These are phyloP conservation scores for Prosapia bicincta DNA, from an alignment of 2,888 invertebrate species.

Conservation along the genomic window DNA sequence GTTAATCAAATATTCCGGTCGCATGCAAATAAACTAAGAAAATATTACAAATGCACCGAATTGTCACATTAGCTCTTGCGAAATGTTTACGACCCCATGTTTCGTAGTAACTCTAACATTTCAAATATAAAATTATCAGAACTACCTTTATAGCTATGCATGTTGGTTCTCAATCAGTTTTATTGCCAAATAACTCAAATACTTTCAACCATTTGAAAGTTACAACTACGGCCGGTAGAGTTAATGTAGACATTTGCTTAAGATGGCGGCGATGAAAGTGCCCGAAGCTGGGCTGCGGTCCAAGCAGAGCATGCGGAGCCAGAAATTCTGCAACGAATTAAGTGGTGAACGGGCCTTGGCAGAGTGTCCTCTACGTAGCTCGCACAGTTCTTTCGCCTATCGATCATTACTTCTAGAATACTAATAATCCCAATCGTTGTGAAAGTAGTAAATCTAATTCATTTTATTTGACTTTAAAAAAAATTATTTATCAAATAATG, in stretches of 20 bases:
- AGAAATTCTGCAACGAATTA: neutral
- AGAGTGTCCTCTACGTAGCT: neutral
- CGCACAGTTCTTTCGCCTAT: neutral
- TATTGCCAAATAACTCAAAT: neutral
- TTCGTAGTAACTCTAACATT: neutral
- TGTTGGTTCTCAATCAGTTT: neutral
- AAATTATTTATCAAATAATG: no score
- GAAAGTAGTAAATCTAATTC: no score
- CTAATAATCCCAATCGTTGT: no score
- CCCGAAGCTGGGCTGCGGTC: neutral
- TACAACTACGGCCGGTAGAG: neutral
- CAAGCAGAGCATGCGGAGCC: neutral
- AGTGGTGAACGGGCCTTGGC: neutral
- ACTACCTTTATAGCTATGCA: neutral
- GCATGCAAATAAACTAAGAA: no score
- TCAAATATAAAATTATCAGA: constrained; percentile 4
- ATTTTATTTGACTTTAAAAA: no score
- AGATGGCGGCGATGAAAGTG: constrained; percentile 2
- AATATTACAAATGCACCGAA: neutral
- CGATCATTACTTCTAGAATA: no score
- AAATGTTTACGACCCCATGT: neutral
- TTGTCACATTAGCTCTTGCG: neutral
- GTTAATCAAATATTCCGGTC: no score
- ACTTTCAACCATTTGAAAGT: neutral
- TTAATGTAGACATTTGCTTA: neutral